Conservation (phyloP, 2,888 invertebrate genomes). For the Buathra laborator region DNA sequence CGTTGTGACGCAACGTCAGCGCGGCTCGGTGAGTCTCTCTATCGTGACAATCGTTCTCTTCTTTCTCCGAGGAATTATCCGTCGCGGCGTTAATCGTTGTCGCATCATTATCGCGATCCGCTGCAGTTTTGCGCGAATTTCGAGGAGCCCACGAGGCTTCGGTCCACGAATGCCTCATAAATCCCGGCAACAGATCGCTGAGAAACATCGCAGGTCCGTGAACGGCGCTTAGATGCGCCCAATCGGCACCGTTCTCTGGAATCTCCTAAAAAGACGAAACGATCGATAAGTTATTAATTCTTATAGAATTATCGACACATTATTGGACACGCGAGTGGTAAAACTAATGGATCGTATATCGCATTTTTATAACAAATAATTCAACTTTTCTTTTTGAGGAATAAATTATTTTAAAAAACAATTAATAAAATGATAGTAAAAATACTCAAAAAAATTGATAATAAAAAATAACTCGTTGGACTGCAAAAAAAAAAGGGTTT, state of each 20-base stretch:
- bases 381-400: not conserved
- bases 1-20: slow-evolving; percentile 88
- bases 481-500: not conserved
- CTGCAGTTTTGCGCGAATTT: slow-evolving; percentile 82
- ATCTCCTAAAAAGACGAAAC: slow-evolving; percentile 88
- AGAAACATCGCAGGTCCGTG: slow-evolving; percentile 88
- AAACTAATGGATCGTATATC: not conserved
- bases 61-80: not conserved
- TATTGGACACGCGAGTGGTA: no score
- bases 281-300: not conserved
- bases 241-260: slow-evolving; percentile 96
- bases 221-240: slow-evolving; percentile 92
- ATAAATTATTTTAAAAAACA: no score
- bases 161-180: slow-evolving; percentile 84
- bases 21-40: slow-evolving; percentile 88
- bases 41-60: slow-evolving; percentile 72
- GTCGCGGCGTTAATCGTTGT: slow-evolving; percentile 19
- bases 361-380: not conserved
- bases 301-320: not conserved
- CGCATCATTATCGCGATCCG: not conserved
- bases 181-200: slow-evolving; percentile 68
- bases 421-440: no score
- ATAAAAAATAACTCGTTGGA: not conserved
- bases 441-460: not conserved
- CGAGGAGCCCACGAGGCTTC: slow-evolving; percentile 85